These are phyloP conservation scores for Colius striatus DNA, from an alignment of 2,113 vertebrate genomes.

Conservation along the genomic window DNA sequence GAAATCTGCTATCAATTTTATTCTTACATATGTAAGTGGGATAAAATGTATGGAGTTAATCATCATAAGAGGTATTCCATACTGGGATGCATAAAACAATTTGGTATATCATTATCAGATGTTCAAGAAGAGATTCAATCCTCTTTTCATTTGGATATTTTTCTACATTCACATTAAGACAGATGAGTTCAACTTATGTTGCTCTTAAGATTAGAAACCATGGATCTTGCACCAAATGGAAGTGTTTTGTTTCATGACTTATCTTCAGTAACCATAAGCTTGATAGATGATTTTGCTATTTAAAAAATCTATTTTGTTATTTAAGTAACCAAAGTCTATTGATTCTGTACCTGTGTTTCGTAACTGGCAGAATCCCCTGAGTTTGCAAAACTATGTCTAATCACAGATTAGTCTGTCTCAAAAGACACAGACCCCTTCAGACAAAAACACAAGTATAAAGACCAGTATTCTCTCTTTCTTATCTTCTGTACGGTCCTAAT, in stretches of 20 bases:
- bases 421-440: neutral
- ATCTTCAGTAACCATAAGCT: neutral
- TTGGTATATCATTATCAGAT: neutral
- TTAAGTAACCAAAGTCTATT: neutral
- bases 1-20: neutral
- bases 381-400: neutral
- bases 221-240: fast-evolving
- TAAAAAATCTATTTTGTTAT: neutral
- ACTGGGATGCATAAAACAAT: neutral
- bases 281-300: neutral
- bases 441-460: neutral
- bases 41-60: neutral
- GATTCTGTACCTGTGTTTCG: neutral
- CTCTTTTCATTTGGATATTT: neutral
- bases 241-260: neutral
- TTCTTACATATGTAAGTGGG: neutral
- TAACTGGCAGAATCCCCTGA: neutral
- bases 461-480: neutral
- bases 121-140: neutral
- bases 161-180: neutral
- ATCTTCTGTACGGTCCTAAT: neutral
- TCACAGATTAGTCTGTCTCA: neutral
- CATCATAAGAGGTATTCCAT: neutral
- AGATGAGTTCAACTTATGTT: neutral
- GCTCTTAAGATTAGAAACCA: neutral